Evolutionary conservation across 2,797 vertebrate species (phyloP), one percentile per base, ranked within the genome.

Genomic region (Parambassis ranga): DNA sequence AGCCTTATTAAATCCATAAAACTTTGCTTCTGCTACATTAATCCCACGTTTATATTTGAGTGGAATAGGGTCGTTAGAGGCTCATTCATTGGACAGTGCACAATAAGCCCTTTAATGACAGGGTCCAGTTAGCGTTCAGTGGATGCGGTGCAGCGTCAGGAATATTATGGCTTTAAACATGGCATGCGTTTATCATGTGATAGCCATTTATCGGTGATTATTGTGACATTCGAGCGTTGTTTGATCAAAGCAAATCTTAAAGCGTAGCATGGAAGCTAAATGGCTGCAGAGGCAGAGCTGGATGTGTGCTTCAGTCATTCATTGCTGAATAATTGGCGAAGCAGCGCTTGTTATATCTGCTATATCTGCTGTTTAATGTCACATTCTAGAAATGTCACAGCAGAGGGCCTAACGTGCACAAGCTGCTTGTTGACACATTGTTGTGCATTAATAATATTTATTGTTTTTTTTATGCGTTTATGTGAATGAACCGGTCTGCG

Each of bases 71-170:
- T 30, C 42, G 42, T 57, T 51, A 37, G 30, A 7, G 31, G 47
- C 62, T 52, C 56, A 75, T 83, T 82, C 69, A 75, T 65, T 26
- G 49, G 39, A 16, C 39, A 38, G 46, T 35, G 27, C 41, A 74
- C 77, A 81, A 75, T 77, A 49, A 86, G 52, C 65, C 57, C 58
- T 82, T 79, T 83, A 77, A 79, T 60, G 82, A 82, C 65, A 44
- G 28, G 15, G 23, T 39, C 27, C 57, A 28, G 69, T 43, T 62
- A 62, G 65, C 70, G 60, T 72, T 77, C 38, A 60, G 10, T 64
- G 77, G 71, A 35, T 27, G 22, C 63, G 47, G 68, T 18, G 53
- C 66, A 27, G 63, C 68, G 65, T 61, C 67, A 36, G 14, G 51
- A 46, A 2, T 24, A 51, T 18, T 30, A 47, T 27, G 53, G 24